Conservation (phyloP, 2,113 vertebrate genomes). For the Melanostigma gelatinosum region DNA sequence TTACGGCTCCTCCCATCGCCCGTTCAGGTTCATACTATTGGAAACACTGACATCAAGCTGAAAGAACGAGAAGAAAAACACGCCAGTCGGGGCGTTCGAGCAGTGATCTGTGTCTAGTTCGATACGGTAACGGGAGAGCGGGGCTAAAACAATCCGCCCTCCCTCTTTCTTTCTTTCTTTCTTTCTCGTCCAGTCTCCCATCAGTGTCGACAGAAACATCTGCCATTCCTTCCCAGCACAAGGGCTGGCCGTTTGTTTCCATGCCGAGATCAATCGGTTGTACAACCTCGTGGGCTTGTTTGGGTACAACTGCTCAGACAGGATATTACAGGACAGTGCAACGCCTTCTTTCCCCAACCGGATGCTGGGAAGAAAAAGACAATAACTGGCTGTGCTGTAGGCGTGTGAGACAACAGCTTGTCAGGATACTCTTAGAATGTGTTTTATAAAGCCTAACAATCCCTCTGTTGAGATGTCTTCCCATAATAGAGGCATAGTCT, state of each 20-base stretch:
- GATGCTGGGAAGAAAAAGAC: slow-evolving; percentile 40
- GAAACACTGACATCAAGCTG: slow-evolving; percentile 70
- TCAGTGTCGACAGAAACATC: slow-evolving; percentile 53
- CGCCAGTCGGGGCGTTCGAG: slow-evolving; percentile 32
- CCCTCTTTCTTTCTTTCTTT: neutral
- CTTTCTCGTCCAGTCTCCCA: slow-evolving; percentile 20
- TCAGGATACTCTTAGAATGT: neutral
- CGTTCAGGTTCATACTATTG: slow-evolving; percentile 53
- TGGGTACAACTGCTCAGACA: slow-evolving; percentile 53
- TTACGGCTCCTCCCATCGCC: slow-evolving; percentile 43
- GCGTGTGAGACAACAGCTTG: slow-evolving; percentile 5
- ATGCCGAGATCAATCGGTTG: slow-evolving; percentile 48
- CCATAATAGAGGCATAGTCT: neutral
- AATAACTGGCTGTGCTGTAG: slow-evolving; percentile 17
- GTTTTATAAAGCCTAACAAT: neutral
- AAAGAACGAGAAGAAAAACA: slow-evolving; percentile 47
- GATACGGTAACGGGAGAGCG: slow-evolving; percentile 63
- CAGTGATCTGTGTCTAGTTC: slow-evolving; percentile 59
- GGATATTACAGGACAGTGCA: slow-evolving; percentile 54
- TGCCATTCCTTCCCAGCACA: slow-evolving; percentile 64
- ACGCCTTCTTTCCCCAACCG: slow-evolving; percentile 43
- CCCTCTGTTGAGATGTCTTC: neutral
- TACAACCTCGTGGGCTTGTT: slow-evolving; percentile 56
- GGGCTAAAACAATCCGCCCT: slow-evolving; percentile 65
- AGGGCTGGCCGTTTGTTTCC: slow-evolving; percentile 58